A percentile compares a stretch with the other conserved stretches of the same genome.
phyloP scores from a whole-genome alignment of 2,888 invertebrate species.

The Chymomyza procnemis region DNA sequence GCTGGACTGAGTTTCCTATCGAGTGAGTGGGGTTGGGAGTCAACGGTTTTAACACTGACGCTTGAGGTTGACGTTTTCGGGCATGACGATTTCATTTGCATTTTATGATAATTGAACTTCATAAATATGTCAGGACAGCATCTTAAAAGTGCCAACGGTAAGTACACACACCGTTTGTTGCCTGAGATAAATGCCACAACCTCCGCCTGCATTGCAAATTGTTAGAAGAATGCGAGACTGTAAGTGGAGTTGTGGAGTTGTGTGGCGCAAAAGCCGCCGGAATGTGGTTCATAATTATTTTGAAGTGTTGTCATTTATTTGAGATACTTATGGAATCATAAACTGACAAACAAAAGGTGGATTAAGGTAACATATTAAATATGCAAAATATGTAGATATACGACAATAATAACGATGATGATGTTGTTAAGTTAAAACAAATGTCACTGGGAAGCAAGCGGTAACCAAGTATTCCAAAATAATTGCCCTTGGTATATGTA shows the following conservation, averaged over 20 bases:
- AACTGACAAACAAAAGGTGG: constrained; percentile 55
- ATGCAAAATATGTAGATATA: constrained; percentile 53
- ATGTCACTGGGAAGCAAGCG: neutral
- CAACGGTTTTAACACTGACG: neutral
- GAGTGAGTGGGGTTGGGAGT: neutral
- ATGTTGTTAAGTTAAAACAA: neutral
- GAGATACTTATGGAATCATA: constrained; percentile 68
- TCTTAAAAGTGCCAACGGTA: constrained; percentile 71
- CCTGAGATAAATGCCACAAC: constrained; percentile 46
- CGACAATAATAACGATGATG: neutral
- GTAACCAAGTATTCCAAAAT: neutral
- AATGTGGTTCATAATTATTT: constrained; percentile 72
- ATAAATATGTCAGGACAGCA: constrained; percentile 72
- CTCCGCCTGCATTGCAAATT: neutral
- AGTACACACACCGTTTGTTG: constrained; percentile 60
- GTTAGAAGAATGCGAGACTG: neutral
- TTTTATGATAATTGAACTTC: constrained; percentile 74
- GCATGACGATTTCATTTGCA: constrained; percentile 74
- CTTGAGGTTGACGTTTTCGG: constrained; percentile 64
- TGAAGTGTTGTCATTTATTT: constrained; percentile 71
- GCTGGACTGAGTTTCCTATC: neutral
- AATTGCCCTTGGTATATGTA: neutral
- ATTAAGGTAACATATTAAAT: constrained; percentile 63
- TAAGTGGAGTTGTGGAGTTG: neutral
- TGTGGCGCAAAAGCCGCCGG: constrained; percentile 19